Evolutionary conservation across 2,113 vertebrate genomes (phyloP), one percentile per base, ranked within the genome.

Genomic region (Machaerirhynchus nigripectus): DNA sequence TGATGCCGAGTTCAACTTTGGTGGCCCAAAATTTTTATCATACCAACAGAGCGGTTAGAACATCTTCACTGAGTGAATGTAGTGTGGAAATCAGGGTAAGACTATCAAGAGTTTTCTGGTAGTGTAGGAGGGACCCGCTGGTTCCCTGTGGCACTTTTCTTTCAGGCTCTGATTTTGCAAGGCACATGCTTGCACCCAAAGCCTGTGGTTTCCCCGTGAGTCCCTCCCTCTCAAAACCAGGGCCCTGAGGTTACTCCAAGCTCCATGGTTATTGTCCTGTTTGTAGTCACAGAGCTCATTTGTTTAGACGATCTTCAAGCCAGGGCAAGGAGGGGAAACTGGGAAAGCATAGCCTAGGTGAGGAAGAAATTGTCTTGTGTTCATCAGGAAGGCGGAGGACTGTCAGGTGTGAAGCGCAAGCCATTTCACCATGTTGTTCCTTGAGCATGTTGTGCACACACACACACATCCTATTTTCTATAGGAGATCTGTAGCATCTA

Each of bases 391-490:
- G 49, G 53, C 57, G 8, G 53, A 84, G 16, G 14, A 30, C 9
- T 18, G 63, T 22, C 0, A 1, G 23, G 7, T 47, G 30, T 10
- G 81, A 75, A 42, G 44, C 2, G 11, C 2, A 3, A 77, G 57
- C 27, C 5, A 5, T 49, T 88, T 71, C 79, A 68, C 44, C 13
- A 1, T 0, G 7, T 37, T 1, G 0, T 28, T 67, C 20, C 57
- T 46, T 1, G 2, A 6, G 15, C 9, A 17, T 31, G 11, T 31
- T 31, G 21, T 39, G 21, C 18, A 9, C 0, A 3, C 19, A 5
- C 27, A 5, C 31, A 10, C 8, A 4, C 10, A 11, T 31, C 61
- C 74, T 37, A 13, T n/a, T 55, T 85, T 95, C 82, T 64, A 1
- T 3, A 53, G 22, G n/a, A 76, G 74, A 39, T 55, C 56, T 77